Percentiles rank a stretch among this genome's conserved stretches.
Evolutionary conservation across 1,140 invertebrate species (phyloP).

Genomic region (Macrotrachela quadricornifera): DNA sequence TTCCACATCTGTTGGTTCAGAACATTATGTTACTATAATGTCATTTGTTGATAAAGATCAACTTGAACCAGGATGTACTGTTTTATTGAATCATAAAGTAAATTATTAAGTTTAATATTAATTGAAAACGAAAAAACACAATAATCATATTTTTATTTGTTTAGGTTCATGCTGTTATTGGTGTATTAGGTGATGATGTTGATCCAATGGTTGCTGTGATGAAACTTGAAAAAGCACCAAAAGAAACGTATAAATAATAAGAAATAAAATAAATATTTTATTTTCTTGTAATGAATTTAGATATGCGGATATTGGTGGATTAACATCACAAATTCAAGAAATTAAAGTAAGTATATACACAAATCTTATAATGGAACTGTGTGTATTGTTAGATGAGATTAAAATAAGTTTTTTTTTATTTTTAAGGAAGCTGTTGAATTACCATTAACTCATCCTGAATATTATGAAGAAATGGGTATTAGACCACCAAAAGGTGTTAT

Average conservation of each 20-base stretch:
- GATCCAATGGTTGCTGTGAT: constrained; percentile 99
- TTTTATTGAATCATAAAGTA: constrained; percentile 93
- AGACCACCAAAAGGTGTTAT: constrained; percentile 98
- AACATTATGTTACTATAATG: constrained; percentile 96
- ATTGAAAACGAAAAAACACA: too few relatives aligned
- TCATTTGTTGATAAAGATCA: constrained; percentile 99
- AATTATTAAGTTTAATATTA: neutral
- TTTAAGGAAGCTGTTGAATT: constrained; percentile 73
- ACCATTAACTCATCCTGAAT: constrained; percentile 94
- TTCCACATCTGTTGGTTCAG: constrained; percentile 92
- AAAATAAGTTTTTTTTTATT: too few relatives aligned
- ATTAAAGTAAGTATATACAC: constrained; percentile 35
- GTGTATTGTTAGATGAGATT: too few relatives aligned
- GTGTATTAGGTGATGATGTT: constrained; percentile 93
- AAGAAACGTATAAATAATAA: constrained; percentile 56
- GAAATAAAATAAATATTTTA: too few relatives aligned
- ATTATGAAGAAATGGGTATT: constrained; percentile 99
- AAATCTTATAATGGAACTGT: too few relatives aligned
- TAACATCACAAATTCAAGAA: constrained; percentile 99
- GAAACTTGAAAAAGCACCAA: constrained; percentile 97
- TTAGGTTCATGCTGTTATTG: constrained; percentile 79
- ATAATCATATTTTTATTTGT: neutral
- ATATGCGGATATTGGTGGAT: constrained; percentile 92
- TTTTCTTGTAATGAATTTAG: too few relatives aligned
- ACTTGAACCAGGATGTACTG: constrained; percentile 92